Base-by-base conservation (phyloP, 2,888 invertebrate species). In the Netelia fuscicornis region DNA sequence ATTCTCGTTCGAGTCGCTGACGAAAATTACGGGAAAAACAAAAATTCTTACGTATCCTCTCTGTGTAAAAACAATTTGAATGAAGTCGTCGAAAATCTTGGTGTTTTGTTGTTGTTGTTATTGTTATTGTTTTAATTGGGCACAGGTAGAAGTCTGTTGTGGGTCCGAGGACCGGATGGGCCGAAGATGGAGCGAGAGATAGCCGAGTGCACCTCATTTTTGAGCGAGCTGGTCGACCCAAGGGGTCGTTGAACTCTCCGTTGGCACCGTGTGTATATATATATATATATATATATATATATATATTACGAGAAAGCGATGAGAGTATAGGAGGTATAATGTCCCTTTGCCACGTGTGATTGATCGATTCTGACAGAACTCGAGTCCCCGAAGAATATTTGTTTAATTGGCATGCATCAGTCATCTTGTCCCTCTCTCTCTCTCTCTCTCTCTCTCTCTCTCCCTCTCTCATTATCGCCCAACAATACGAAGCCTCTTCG, bases 201-300 rank as follows among this genome's bases (percentile, higher is more conserved):
- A 85, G 85, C 81, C 79, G 79, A 82, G 85, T 85, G 85, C 82
- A 82, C 85, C 85, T 85, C 79, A 79, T 82, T 85, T 85, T 85
- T 85, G 82, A 82, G 75, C 75, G 85, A 76, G 75, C 81, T 82
- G 75, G 78, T 79, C 85, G 82, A 79, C 75, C 71, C 25, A 67
- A 56, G 82, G 64, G 82, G 85, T 82, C 85, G 71, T 82, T 60
- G 82, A 79, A 81, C 84, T 75, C 70, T 75, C 64, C n/a, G 52
- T 70, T 37, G 64, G 8, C 30, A 30, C 5, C 5, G 30, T 58
- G 9, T 25, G 11, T 60, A 60, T 25, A 9, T 17, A 17, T 17
- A 17, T 25, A 10, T 20, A 64, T 60, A 60, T 25, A 9, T 17
- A 17, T 17, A 17, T 25, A 10, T 20, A 64, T 30, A 64, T 20